Percentiles rank a stretch among this genome's conserved stretches.
phyloP scores from a whole-genome alignment of 2,797 vertebrate genomes.

The Acomys russatus region DNA sequence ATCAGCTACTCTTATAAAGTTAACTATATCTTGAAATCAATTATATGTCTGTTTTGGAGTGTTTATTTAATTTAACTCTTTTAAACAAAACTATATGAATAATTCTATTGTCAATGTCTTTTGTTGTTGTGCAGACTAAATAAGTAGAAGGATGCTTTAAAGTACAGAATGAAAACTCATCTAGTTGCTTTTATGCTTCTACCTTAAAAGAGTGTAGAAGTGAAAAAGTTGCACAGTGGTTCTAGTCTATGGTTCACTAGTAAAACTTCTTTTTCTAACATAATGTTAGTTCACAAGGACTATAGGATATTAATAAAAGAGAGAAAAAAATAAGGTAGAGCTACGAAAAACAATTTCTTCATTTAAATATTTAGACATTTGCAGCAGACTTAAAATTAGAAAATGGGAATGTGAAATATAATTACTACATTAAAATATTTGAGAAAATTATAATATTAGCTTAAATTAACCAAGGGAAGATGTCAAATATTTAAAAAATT shows the following conservation, averaged over 20 bases:
- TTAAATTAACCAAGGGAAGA: conserved; percentile 86
- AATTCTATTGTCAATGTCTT: background rate
- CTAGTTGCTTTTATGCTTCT: background rate
- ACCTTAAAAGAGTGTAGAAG: background rate
- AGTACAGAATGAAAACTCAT: background rate
- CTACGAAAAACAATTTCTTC: conserved; percentile 74
- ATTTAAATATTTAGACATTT: conserved; percentile 77
- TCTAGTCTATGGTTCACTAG: background rate
- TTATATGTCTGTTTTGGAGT: no score
- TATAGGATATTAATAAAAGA: background rate
- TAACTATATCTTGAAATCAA: background rate
- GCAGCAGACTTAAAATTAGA: conserved; percentile 73
- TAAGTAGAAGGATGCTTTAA: background rate
- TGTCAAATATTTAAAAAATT: conserved; percentile 71
- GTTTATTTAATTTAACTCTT: background rate
- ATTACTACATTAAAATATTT: conserved; percentile 84
- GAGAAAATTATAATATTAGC: conserved; percentile 71
- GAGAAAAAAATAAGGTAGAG: background rate
- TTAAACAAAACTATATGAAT: background rate
- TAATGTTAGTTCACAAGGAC: background rate
- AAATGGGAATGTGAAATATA: conserved; percentile 78
- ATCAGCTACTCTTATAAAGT: background rate
- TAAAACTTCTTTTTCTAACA: background rate
- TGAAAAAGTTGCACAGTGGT: background rate
- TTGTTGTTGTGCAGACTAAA: background rate